Evolutionary conservation across 2,113 vertebrate genomes (phyloP).

Genomic region (Zingel zingel): DNA sequence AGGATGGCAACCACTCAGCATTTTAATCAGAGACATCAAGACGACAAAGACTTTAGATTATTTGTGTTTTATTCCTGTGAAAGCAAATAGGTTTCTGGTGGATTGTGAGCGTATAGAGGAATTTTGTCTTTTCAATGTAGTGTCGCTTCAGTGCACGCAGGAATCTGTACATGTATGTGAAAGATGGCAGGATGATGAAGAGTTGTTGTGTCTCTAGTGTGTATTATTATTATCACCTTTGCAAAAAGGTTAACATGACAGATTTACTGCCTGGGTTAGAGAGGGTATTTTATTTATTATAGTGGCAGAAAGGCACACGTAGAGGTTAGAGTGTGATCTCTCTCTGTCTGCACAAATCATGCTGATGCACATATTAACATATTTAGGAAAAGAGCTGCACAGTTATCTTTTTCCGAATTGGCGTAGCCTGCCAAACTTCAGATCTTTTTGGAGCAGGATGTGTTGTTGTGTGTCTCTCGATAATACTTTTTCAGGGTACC

Average conservation of each 20-base stretch:
- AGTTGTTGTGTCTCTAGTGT: background rate
- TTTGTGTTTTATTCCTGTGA: conserved; percentile 28
- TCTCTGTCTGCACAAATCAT: background rate
- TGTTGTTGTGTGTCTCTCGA: background rate
- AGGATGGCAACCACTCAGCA: conserved; percentile 23
- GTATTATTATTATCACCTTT: background rate
- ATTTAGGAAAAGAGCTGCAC: background rate
- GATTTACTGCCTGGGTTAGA: background rate
- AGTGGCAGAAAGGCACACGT: background rate
- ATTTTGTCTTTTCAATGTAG: conserved; percentile 13
- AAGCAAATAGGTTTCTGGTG: conserved; percentile 3
- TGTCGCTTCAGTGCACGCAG: background rate
- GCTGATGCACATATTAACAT: background rate
- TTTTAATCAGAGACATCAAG: conserved; percentile 51
- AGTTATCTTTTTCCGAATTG: background rate
- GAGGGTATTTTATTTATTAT: background rate
- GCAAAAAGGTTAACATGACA: background rate
- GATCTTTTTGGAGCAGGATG: background rate
- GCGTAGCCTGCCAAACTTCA: background rate
- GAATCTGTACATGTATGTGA: background rate
- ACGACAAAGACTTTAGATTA: conserved; percentile 12
- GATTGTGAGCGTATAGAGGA: conserved; percentile 6
- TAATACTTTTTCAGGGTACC: background rate
- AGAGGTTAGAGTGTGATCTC: background rate
- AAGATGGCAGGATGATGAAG: background rate